A percentile compares a stretch with the other conserved stretches of the same genome.
phyloP scores from a whole-genome alignment of 2,888 invertebrate species.

The Tricholauxania praeusta region DNA sequence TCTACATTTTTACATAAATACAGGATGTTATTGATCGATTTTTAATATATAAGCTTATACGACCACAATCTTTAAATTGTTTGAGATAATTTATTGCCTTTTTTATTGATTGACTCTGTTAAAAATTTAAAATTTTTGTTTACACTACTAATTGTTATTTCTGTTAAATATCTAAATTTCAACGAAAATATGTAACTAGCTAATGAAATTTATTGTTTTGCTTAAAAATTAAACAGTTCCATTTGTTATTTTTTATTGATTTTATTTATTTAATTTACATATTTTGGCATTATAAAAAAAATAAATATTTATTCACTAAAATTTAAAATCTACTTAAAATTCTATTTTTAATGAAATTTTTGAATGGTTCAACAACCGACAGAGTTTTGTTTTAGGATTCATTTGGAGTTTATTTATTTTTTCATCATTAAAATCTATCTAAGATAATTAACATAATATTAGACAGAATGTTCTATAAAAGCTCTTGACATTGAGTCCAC shows the following conservation, averaged over 20 bases:
- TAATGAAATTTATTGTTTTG: not conserved
- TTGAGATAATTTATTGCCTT: conserved; percentile 16
- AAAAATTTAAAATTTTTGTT: not conserved
- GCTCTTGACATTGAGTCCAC: no score
- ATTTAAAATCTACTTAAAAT: conserved; percentile 1
- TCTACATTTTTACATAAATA: conserved; percentile 13
- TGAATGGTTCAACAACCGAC: conserved; percentile 19
- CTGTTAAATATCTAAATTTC: conserved; percentile 1
- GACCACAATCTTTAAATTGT: conserved; percentile 13
- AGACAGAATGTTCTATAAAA: no score
- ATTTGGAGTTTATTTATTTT: no score
- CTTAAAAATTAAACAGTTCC: not conserved
- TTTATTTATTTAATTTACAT: not conserved
- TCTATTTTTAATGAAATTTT: conserved; percentile 5
- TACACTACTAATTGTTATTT: conserved; percentile 2
- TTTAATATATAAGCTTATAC: conserved; percentile 36
- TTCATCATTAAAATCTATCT: no score
- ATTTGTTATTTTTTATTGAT: not conserved
- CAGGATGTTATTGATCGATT: not conserved
- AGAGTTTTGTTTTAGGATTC: conserved; percentile 7
- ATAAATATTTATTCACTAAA: conserved; percentile 2
- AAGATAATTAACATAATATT: no score
- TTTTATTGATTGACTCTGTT: conserved; percentile 19
- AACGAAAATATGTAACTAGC: not conserved
- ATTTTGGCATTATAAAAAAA: conserved; percentile 25